Evolutionary conservation across 2,797 vertebrate genomes (phyloP), one percentile per base, ranked within the genome.

Genomic region (Xerus rutilus): DNA sequence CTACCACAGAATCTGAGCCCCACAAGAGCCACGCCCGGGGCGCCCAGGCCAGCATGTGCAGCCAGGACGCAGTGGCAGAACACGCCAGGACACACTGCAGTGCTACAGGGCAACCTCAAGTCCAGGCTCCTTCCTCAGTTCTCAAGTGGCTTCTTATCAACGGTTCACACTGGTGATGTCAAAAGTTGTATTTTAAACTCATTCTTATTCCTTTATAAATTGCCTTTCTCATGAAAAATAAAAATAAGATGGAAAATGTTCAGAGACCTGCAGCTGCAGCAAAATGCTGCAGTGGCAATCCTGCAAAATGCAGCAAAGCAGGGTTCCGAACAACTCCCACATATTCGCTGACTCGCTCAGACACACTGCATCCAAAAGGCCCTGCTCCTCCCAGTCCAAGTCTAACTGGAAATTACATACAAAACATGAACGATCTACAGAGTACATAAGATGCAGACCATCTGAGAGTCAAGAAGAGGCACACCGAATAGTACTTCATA

Each of bases 401-500:
- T 83, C 59, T 96, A 96, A 96, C 98, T 85, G 97, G 96, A 78
- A 81, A 91, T 97, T 98, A 98, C 98, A 98, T 96, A 98, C 97
- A 98, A 97, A 94, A 98, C 98, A 98, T 90, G 97, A 96, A 98
- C 97, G 86, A 90, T 98, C 98, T 98, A 98, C 98, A 98, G 98
- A 99, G 98, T 98, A 98, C 97, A 98, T 98, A 98, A 98, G 98
- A 98, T 98, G 98, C 35, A 98, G 98, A 98, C 98, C 98, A 98
- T 35, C 21, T 57, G 11, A 49, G 77, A 97, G 10, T 8, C 49
- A 45, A 15, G 54, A 76, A 91, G 3, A 59, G 92, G 95, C 79
- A 88, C 17, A 69, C 17, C 7, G 2, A 85, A 70, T 13, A 92
- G 93, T 77, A 89, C 84, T 96, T 93, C 54, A 78, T 82, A 30